Base-by-base conservation (phyloP, 35 echinoderm and acorn worm genomes). In the Apostichopus californicus region DNA sequence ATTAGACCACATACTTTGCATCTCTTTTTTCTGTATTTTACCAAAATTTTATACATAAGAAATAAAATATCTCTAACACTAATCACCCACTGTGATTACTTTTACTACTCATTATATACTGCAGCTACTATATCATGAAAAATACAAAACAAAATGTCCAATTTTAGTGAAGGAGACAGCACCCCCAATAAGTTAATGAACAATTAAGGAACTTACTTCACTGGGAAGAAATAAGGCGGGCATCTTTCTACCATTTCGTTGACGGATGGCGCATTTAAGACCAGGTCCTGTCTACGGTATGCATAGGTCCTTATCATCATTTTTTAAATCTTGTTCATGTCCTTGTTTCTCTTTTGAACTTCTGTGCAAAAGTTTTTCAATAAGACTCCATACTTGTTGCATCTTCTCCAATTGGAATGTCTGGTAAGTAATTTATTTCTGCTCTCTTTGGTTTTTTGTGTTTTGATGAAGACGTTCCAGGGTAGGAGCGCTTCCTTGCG, bases 361-460 rank as follows among this genome's bases (percentile, higher is more conserved):
- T 85, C 81, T 56, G 56, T 1, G 5, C 46, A 54, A 85, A 85
- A 1, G 0, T 78, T 24, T 78, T 23, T 78, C 77, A 1, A 78
- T 78, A 78, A 78, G 28, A 78, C 77, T 78, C 18, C 18, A 58
- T 85, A 20, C 81, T 85, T 85, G 81, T 58, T 26, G 11, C 56
- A 58, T 85, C 81, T 53, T 85, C 81, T 15, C 81, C 81, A 54
- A n/a, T 85, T 28, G 81, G 81, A 56, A 85, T 54, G 7, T 85
- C 56, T 85, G 81, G 81, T 58, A 85, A 58, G 56, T 85, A 85
- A 58, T 56, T 85, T n/a, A 85, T 85, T 85, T 56, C 56, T 85
- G 81, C 81, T 55, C 81, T 85, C 52, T 85, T 34, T 34, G n/a
- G 28, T 2, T 34, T 34, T 34, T 34, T 34, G 28, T 34, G 28